Conservation (phyloP, 1,140 invertebrate species). For the Tetramorium parvispinum region DNA sequence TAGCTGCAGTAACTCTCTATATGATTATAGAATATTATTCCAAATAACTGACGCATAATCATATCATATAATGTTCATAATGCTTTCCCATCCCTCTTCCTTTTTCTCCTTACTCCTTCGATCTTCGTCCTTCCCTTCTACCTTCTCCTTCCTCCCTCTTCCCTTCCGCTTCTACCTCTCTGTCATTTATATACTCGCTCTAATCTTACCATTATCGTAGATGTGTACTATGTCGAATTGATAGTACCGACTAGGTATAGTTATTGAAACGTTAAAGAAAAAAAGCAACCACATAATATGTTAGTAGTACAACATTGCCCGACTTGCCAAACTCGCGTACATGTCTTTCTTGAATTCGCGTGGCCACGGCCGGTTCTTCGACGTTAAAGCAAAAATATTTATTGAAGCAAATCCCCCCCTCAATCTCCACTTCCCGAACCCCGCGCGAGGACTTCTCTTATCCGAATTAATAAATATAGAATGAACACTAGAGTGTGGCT, state of each 20-base stretch:
- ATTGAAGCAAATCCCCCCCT: slow-evolving; percentile 22
- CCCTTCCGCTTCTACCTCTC: slow-evolving; percentile 28
- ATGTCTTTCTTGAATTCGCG: slow-evolving; percentile 57
- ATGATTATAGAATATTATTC: slow-evolving; percentile 77
- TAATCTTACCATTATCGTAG: slow-evolving; percentile 75
- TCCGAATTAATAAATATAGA: slow-evolving; percentile 83
- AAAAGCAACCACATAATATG: slow-evolving; percentile 58
- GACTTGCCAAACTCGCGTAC: slow-evolving; percentile 84
- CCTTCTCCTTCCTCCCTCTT: background rate
- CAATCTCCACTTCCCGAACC: background rate
- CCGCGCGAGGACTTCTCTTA: slow-evolving; percentile 83
- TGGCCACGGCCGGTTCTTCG: slow-evolving; percentile 26
- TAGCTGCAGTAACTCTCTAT: slow-evolving; percentile 69
- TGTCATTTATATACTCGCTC: slow-evolving; percentile 68
- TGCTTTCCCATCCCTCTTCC: slow-evolving; percentile 59
- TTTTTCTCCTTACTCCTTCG: slow-evolving; percentile 13
- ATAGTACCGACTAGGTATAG: slow-evolving; percentile 70
- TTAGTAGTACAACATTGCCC: slow-evolving; percentile 82
- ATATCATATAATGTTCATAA: slow-evolving; percentile 79
- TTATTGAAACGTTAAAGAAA: slow-evolving; percentile 50
- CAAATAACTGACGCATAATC: slow-evolving; percentile 77
- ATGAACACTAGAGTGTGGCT: slow-evolving; percentile 73
- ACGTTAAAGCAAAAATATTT: slow-evolving; percentile 55
- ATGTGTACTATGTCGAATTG: slow-evolving; percentile 77
- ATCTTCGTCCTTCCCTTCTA: background rate